A percentile compares a stretch with the other conserved stretches of the same genome.
These are phyloP conservation scores for Bos javanicus DNA, from an alignment of 2,113 vertebrate species.

Conservation along the genomic window DNA sequence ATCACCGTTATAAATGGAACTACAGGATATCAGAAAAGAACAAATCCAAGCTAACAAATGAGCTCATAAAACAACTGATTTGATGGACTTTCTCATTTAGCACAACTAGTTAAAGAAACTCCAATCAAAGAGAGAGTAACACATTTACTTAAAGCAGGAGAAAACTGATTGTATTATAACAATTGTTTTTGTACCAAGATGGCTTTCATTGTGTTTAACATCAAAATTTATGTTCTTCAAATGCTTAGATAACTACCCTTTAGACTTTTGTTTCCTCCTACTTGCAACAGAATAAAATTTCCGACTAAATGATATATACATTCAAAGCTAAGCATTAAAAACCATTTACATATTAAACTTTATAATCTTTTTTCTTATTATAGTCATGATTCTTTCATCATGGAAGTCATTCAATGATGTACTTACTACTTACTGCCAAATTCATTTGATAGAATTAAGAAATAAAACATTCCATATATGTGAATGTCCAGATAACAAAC, in stretches of 20 bases:
- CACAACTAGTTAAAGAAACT: background rate
- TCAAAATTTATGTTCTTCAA: background rate
- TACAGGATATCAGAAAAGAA: slow-evolving; percentile 40
- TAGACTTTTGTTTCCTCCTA: background rate
- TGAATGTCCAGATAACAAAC: slow-evolving; percentile 1
- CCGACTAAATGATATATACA: background rate
- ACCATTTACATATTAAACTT: background rate
- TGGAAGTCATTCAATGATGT: background rate
- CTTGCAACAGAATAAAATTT: slow-evolving; percentile 29
- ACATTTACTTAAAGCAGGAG: slow-evolving; percentile 19
- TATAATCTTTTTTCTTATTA: background rate
- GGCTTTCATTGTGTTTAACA: background rate
- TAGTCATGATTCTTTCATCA: background rate
- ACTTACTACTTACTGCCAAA: background rate
- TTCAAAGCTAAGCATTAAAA: slow-evolving; percentile 2
- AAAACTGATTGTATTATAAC: background rate
- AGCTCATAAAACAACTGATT: background rate
- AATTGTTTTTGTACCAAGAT: background rate
- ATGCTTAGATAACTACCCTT: background rate
- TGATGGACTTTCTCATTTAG: background rate
- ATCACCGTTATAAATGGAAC: slow-evolving; percentile 70
- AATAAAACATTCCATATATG: background rate
- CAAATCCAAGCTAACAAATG: slow-evolving; percentile 5
- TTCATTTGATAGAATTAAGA: background rate
- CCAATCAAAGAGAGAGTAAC: slow-evolving; percentile 23